phyloP scores from a whole-genome alignment of 2,888 invertebrate species.

The Parnassius glacialis region DNA sequence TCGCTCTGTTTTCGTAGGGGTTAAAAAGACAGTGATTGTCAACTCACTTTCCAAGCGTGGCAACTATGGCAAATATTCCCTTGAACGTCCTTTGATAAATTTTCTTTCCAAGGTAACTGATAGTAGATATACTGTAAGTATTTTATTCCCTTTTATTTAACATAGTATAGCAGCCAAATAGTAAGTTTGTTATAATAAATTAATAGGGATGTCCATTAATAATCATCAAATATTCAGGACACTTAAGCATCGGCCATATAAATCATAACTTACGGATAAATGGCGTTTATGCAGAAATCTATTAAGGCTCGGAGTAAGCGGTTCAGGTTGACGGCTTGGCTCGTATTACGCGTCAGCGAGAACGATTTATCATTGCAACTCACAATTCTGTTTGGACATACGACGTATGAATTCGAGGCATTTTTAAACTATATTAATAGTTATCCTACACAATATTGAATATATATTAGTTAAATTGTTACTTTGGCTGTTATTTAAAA shows the following conservation, averaged over 20 bases:
- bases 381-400: conserved; percentile 10
- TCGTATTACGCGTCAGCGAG: conserved; percentile 19
- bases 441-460: too few species aligned
- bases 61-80: too few species aligned
- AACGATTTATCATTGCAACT: conserved; percentile 23
- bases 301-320: conserved; percentile 14
- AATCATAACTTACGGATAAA: conserved; percentile 25
- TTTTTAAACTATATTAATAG: background rate
- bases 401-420: conserved; percentile 22
- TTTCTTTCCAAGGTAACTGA: too few species aligned
- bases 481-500: too few species aligned
- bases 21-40: too few species aligned
- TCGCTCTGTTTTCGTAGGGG: too few species aligned
- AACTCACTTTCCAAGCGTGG: too few species aligned
- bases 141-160: too few species aligned
- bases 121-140: too few species aligned
- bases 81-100: too few species aligned
- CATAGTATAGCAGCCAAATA: too few species aligned
- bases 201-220: conserved; percentile 22
- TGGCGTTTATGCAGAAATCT: conserved; percentile 21
- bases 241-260: conserved; percentile 25
- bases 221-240: conserved; percentile 28
- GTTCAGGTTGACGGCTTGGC: conserved; percentile 11
- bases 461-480: too few species aligned
- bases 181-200: conserved; percentile 19